Evolutionary conservation across 2,888 invertebrate species (phyloP).

Genomic region (Sminthurinus aureus): DNA sequence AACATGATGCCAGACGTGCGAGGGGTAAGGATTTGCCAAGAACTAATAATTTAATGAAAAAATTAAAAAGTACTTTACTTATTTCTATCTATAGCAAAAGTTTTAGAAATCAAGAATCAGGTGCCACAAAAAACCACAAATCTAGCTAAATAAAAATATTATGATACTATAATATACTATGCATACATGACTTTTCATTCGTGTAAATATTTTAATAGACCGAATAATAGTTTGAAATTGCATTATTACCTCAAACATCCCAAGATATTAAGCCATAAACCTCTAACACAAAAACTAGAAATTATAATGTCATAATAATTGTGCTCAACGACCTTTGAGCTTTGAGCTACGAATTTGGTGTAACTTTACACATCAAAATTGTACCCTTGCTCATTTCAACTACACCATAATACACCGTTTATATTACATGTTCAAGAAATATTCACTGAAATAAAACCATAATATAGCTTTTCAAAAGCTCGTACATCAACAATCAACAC

Average conservation of each 20-base stretch:
- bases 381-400: neutral
- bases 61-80: no score
- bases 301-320: slow-evolving; percentile 5
- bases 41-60: no score
- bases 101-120: no score
- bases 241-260: neutral
- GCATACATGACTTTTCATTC: neutral
- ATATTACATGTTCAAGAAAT: neutral
- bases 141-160: no score
- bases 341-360: neutral
- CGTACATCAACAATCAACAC: neutral
- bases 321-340: slow-evolving; percentile 20
- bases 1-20: no score
- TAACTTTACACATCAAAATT: slow-evolving; percentile 2
- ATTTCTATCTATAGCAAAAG: no score
- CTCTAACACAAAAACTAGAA: neutral
- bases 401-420: neutral
- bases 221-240: slow-evolving; percentile 6
- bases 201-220: slow-evolving; percentile 14
- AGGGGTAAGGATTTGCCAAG: no score
- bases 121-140: no score
- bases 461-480: neutral
- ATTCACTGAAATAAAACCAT: neutral
- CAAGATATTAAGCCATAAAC: neutral
- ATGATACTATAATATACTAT: no score